phyloP scores from a whole-genome alignment of 2,888 invertebrate species.

The Terebella lapidaria region DNA sequence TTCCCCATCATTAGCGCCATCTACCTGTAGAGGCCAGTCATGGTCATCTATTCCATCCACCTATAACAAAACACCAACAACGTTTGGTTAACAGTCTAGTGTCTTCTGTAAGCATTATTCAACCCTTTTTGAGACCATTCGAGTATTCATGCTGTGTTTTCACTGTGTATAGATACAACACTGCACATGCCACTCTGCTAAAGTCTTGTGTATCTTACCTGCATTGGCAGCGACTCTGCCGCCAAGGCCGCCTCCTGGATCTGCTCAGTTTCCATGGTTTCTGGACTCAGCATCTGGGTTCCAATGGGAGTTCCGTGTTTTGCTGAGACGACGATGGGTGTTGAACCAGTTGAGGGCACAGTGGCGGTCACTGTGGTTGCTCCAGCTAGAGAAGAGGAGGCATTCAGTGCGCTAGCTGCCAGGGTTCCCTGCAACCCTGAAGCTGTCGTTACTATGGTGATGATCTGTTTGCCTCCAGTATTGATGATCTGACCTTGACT shows the following conservation, averaged over 20 bases:
- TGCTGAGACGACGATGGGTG: constrained; percentile 18
- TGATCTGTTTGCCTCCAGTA: constrained; percentile 24
- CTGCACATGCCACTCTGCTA: too few relatives aligned
- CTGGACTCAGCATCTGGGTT: background rate
- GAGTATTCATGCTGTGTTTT: too few relatives aligned
- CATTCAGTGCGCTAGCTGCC: background rate
- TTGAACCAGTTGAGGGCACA: constrained; percentile 30
- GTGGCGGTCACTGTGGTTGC: background rate
- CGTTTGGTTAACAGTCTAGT: too few relatives aligned
- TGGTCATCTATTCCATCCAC: background rate
- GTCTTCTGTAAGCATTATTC: too few relatives aligned
- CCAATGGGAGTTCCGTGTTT: background rate
- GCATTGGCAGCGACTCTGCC: constrained; percentile 12
- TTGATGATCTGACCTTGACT: constrained; percentile 20
- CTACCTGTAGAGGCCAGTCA: background rate
- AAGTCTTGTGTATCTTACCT: too few relatives aligned
- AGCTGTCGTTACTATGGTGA: constrained; percentile 26
- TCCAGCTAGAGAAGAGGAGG: background rate
- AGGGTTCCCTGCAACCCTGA: constrained; percentile 9
- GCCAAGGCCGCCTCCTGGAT: constrained; percentile 3
- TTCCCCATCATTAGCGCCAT: background rate
- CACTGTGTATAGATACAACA: too few relatives aligned
- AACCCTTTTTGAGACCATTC: too few relatives aligned
- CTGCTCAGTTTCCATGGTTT: background rate
- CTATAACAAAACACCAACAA: too few relatives aligned